Evolutionary conservation across 2,888 invertebrate genomes (phyloP), one percentile per base, ranked within the genome.

Genomic region (Nebria salina): DNA sequence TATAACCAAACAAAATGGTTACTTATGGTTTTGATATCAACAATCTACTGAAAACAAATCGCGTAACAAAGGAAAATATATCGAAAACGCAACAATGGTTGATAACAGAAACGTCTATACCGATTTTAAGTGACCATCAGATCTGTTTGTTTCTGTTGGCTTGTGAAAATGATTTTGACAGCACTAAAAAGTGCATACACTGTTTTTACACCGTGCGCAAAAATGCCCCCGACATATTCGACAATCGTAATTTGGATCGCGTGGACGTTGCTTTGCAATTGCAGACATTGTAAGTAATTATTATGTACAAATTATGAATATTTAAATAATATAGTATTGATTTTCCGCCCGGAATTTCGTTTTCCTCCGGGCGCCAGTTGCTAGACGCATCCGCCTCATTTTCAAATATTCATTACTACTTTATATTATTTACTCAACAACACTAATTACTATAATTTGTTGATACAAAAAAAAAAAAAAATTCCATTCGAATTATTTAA

Each of bases 91-190:
- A 85, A 80, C 81, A 84, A 83, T 88, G 87, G 87, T 79, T 86
- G 42, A 70, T 74, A 8, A 83, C 81, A 70, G 81, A 83, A 34
- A 83, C 85, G 34, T 82, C 81, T 20, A 84, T 88, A 42, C 88
- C 89, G 0, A 75, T 82, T 83, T 83, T 86, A 84, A 90, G 91
- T 54, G 91, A 92, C 83, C 92, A 93, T 87, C 93, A 93, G 86
- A 88, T 94, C 78, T 90, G 92, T 43, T 87, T 93, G 70, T 94
- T 94, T 86, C 91, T 93, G 84, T 90, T 93, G 85, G 93, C 94
- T 74, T 94, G 94, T 87, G 91, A 92, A 82, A 92, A 91, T 80
- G 89, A 92, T 66, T 85, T 92, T 84, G 92, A 92, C 13, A 90
- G 90, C 76, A 91, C 92, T 0, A 92, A 92, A 86, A 88, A 86